Percentiles rank a stretch among this genome's conserved stretches.
phyloP scores from a whole-genome alignment of 2,797 vertebrate species.

The Buphagus erythrorhynchus region DNA sequence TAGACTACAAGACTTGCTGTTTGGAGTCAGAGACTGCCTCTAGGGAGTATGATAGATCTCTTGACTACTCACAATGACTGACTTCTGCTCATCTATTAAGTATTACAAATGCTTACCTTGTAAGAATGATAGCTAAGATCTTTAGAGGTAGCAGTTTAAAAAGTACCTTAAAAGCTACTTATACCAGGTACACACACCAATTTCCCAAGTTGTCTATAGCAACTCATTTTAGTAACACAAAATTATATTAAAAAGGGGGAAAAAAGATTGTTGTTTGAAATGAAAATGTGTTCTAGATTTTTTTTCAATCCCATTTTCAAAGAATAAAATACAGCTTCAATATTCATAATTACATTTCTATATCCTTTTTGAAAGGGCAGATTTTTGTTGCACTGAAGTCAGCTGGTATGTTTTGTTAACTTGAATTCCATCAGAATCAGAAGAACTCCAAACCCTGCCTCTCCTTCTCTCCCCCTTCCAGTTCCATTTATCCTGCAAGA shows the following conservation, averaged over 20 bases:
- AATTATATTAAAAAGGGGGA: not conserved
- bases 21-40: not conserved
- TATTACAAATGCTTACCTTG: not conserved
- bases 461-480: not conserved
- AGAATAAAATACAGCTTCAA: not conserved
- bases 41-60: not conserved
- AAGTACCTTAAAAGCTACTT: not conserved
- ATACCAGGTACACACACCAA: not conserved
- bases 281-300: not conserved
- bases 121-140: not conserved
- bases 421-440: not conserved
- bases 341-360: not conserved
- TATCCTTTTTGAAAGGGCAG: not conserved
- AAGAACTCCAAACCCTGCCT: rapidly evolving
- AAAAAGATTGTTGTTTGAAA: not conserved
- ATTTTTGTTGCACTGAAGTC: not conserved
- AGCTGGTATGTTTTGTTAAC: not conserved
- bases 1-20: not conserved
- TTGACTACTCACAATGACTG: not conserved
- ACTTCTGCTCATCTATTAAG: not conserved
- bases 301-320: not conserved
- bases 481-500: not conserved
- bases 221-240: not conserved
- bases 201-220: not conserved
- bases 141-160: not conserved